These are phyloP conservation scores for Gallinago stenura DNA, from an alignment of 2,797 vertebrate genomes.

Conservation along the genomic window DNA sequence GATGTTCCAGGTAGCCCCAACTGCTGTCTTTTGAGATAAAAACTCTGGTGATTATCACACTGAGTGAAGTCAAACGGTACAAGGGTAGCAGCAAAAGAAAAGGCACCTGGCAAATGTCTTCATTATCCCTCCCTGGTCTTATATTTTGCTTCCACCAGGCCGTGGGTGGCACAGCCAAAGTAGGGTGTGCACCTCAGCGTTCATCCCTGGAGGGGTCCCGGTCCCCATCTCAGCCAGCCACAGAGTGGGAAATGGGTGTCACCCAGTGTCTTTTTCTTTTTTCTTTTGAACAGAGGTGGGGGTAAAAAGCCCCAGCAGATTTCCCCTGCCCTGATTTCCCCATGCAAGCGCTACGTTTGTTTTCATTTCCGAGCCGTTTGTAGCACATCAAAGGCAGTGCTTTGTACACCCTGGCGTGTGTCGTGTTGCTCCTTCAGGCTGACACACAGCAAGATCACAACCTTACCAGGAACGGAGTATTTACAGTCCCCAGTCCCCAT, in stretches of 20 bases:
- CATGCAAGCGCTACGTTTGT: conserved; percentile 20
- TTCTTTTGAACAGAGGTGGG: background rate
- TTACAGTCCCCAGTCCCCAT: background rate
- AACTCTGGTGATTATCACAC: too few species aligned
- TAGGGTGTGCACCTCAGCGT: background rate
- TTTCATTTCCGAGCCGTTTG: conserved; percentile 49
- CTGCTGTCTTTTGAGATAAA: background rate
- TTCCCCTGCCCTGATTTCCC: conserved; percentile 39
- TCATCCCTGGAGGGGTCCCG: conserved; percentile 6
- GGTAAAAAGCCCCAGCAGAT: background rate
- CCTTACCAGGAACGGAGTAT: background rate
- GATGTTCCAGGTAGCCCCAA: background rate
- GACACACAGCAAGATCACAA: background rate
- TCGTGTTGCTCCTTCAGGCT: background rate
- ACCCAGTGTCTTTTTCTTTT: background rate
- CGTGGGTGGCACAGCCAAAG: background rate
- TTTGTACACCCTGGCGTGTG: background rate
- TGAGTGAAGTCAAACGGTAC: background rate
- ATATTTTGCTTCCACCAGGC: background rate
- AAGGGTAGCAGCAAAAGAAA: background rate
- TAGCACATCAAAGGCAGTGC: conserved; percentile 41
- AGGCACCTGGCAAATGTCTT: background rate
- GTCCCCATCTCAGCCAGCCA: background rate
- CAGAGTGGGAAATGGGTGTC: background rate
- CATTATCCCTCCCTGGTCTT: background rate